Percentiles rank a stretch among this genome's conserved stretches.
Evolutionary conservation across 2,113 vertebrate species (phyloP).

Genomic region (Centropus unirufus): DNA sequence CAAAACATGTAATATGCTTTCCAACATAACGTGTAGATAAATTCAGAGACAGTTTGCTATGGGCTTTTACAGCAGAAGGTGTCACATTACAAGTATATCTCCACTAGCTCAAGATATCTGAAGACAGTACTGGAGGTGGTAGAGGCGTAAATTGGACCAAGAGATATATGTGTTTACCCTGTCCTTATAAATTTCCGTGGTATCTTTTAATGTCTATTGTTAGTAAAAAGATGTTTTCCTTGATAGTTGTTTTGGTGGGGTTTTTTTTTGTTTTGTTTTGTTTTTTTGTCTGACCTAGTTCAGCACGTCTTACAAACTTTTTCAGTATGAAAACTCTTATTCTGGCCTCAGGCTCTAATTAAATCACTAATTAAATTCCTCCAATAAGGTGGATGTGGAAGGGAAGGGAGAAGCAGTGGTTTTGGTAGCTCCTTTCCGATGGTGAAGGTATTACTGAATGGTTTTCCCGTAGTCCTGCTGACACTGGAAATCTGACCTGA

Average conservation of each 20-base stretch:
- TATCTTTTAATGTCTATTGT: not conserved
- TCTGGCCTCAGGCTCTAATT: constrained; percentile 31
- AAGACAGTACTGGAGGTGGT: not conserved
- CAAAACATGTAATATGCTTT: not conserved
- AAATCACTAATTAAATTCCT: constrained; percentile 42
- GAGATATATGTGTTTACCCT: not conserved
- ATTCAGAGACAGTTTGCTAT: not conserved
- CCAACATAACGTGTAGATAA: not conserved
- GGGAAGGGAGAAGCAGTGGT: not conserved
- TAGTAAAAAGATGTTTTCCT: constrained; percentile 1
- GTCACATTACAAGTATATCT: not conserved
- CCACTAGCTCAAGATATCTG: not conserved
- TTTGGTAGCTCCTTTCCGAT: not conserved
- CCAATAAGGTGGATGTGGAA: not conserved
- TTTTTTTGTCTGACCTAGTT: not conserved
- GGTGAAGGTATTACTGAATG: not conserved
- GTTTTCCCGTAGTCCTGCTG: not conserved
- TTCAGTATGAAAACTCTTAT: not conserved
- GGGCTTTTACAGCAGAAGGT: not conserved
- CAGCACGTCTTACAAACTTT: not conserved
- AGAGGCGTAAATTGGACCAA: not conserved
- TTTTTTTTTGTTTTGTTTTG: not conserved
- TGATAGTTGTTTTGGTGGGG: not conserved
- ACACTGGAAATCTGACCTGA: not conserved
- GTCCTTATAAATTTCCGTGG: not conserved